Conservation (phyloP, 2,113 vertebrate species). For the Polypterus senegalus region DNA sequence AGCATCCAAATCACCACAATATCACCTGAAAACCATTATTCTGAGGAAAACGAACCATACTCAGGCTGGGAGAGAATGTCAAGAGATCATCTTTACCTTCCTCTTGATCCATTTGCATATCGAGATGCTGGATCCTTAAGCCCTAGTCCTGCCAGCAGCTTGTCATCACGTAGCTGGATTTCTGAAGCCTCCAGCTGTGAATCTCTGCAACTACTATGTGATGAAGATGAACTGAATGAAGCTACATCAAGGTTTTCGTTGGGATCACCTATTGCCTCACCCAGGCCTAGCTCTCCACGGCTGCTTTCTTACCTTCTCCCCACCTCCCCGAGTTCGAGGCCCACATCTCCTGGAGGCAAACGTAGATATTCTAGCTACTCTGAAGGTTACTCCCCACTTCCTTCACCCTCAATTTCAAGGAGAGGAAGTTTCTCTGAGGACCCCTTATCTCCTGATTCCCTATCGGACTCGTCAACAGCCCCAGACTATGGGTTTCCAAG, state of each 20-base stretch:
- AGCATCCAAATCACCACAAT: conserved; percentile 90
- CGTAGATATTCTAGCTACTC: conserved; percentile 51
- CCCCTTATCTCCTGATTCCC: conserved; percentile 31
- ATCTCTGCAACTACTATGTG: conserved; percentile 63
- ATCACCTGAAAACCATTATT: conserved; percentile 57
- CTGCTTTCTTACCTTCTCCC: background rate
- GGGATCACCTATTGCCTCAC: conserved; percentile 43
- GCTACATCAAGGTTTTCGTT: conserved; percentile 61
- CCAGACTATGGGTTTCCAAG: conserved; percentile 21
- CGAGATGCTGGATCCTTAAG: conserved; percentile 70
- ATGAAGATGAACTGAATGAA: conserved; percentile 76
- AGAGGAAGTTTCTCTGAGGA: conserved; percentile 74
- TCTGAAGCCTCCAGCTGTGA: conserved; percentile 73
- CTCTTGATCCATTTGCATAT: conserved; percentile 69
- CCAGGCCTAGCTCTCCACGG: conserved; percentile 32
- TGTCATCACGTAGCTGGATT: conserved; percentile 73
- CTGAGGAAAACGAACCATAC: conserved; percentile 23
- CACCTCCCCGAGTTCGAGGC: conserved; percentile 46
- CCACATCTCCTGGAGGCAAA: conserved; percentile 73
- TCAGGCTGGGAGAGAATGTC: conserved; percentile 43
- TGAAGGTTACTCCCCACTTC: conserved; percentile 37
- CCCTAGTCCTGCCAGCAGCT: conserved; percentile 76
- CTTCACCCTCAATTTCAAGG: conserved; percentile 63
- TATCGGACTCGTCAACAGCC: conserved; percentile 32
- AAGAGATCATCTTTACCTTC: conserved; percentile 63